Base-by-base conservation (phyloP, 2,888 invertebrate species). In the Microdon myrmicae region DNA sequence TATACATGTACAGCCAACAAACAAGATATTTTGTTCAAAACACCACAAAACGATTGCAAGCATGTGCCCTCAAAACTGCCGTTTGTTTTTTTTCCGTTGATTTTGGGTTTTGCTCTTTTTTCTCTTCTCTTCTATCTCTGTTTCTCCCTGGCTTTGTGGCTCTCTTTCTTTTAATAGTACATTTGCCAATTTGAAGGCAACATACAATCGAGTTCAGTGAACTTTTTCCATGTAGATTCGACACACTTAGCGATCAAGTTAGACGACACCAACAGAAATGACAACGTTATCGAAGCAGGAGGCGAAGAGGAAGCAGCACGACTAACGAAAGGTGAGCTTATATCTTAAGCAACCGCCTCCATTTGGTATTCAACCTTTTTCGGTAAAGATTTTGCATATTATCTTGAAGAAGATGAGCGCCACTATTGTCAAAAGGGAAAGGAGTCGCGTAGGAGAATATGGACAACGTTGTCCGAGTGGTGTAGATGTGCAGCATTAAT, bases 161-260 rank as follows among this genome's bases (percentile, higher is more conserved):
- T n/a, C n/a, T n/a, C n/a, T n/a, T n/a, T n/a, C n/a, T n/a, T n/a
- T n/a, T n/a, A n/a, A n/a, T n/a, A n/a, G n/a, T n/a, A n/a, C n/a
- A n/a, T n/a, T n/a, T n/a, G 20, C 28, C 16, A 53, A 37, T 9
- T 26, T 35, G 55, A 61, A 56, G 61, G 56, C 45, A 38, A 39
- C 39, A 34, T 20, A 35, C 38, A 56, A 20, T 31, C 41, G 23
- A 58, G 64, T 64, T 64, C 64, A 58, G 53, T 64, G 64, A 64
- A 64, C 64, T 64, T 43, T 64, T 58, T 58, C n/a, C 37, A 51
- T 58, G 47, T 51, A 58, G 47, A 64, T 55, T 51, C 35, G 35
- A 41, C 14, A 3, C 45, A 14, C 26, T 37, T n/a, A 45, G 32
- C 34, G 32, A 32, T 45, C 38, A 32, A 54, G 45, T 39, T n/a